Percentiles rank a stretch among this genome's conserved stretches.
phyloP scores from a whole-genome alignment of 2,797 vertebrate species.

The Hippoglossus hippoglossus region DNA sequence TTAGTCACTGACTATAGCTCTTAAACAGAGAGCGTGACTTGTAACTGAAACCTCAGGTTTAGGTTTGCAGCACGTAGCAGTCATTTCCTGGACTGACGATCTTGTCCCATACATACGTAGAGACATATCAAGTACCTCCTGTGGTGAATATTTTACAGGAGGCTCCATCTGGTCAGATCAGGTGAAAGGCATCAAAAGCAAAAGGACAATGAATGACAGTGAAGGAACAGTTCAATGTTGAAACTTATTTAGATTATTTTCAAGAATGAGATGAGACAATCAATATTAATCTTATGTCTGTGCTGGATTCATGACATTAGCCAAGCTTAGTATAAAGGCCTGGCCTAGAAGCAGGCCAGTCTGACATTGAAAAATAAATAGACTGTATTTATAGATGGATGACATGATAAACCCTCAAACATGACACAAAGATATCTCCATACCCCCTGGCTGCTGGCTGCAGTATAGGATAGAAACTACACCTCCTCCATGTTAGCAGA shows the following conservation, averaged over 20 bases:
- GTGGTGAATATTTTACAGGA: constrained; percentile 71
- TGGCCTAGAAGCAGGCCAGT: no score
- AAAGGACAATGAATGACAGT: background rate
- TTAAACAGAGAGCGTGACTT: constrained; percentile 47
- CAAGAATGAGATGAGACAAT: background rate
- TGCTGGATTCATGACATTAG: background rate
- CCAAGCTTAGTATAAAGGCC: no score
- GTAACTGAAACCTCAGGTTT: constrained; percentile 65
- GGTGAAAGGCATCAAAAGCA: background rate
- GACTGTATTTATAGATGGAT: background rate
- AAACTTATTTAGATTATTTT: background rate
- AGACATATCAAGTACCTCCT: constrained; percentile 54
- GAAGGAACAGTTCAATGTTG: background rate
- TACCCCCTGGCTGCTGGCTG: no score
- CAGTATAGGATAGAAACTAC: no score
- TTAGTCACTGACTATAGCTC: constrained; percentile 19
- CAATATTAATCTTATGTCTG: background rate
- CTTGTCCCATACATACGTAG: constrained; percentile 39
- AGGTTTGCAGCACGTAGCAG: constrained; percentile 48
- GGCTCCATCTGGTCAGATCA: constrained; percentile 10
- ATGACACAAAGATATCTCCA: no score
- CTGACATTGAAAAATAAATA: no score
- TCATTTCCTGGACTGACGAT: constrained; percentile 51
- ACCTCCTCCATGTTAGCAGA: no score
- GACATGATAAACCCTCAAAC: no score